Evolutionary conservation across 2,888 invertebrate genomes (phyloP).

Genomic region (Cantharis flavilabris): DNA sequence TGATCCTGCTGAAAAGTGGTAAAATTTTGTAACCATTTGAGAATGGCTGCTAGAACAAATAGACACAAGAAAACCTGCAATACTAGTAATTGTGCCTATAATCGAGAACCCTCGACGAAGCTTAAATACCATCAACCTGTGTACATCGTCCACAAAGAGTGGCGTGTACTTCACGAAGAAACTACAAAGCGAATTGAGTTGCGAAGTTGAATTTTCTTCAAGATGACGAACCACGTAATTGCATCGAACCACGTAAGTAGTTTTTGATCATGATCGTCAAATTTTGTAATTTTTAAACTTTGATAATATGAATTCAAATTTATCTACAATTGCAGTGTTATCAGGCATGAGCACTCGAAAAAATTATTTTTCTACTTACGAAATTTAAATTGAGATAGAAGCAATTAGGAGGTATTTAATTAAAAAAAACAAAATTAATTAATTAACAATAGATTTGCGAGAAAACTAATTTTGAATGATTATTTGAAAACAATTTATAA

Average conservation of each 20-base stretch:
- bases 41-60: not conserved
- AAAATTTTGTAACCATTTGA: not conserved
- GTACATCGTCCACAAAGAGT: not conserved
- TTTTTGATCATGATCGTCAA: not conserved
- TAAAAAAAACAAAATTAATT: not conserved
- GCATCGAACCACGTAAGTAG: not conserved
- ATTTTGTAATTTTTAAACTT: not conserved
- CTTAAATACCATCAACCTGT: not conserved
- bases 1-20: too few relatives aligned
- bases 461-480: not conserved
- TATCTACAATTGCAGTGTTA: not conserved
- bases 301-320: not conserved
- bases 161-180: not conserved
- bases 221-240: not conserved
- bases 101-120: not conserved
- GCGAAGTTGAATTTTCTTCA: not conserved
- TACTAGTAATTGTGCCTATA: not conserved
- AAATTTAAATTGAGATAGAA: not conserved
- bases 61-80: not conserved
- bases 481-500: not conserved
- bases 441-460: not conserved
- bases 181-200: not conserved
- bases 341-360: not conserved
- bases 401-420: not conserved
- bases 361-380: too few relatives aligned